Base-by-base conservation (phyloP, 1,140 invertebrate species). In the Tetraneura akinire region DNA sequence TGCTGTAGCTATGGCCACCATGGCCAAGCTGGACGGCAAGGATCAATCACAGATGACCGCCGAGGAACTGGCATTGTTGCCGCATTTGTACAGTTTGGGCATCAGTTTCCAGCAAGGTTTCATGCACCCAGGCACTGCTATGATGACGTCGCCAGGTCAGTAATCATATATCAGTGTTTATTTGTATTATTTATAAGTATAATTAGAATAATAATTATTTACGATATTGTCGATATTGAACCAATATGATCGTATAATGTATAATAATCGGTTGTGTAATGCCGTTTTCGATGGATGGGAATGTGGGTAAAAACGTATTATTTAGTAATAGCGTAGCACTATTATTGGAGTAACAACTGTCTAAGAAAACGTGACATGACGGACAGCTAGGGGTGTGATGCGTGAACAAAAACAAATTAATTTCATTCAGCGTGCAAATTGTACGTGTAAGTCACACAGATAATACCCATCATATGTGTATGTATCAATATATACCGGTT, bases 21-120 rank as follows among this genome's bases (percentile, higher is more conserved):
- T 82, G 0, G 82, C 82, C 18, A 83, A 83, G 47, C 81, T 84
- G 60, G 82, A 83, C 45, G 82, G 81, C 62, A 83, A 83, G 64
- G 83, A 83, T 9, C 81, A 81, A 51, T 76, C 80, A 1, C 42
- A 80, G 26, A 62, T 83, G 70, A 83, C 82, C 14, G 81, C 82
- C 23, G 86, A 86, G 73, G 86, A 87, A 71, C 81, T 87, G 82
- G 85, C 84, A 21, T 84, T 87, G 32, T 83, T 87, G 26, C 87
- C 87, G 68, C 86, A 87, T 80, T 84, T 87, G 60, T 87, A 87
- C 83, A 86, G 86, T 21, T 83, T 87, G 21, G 71, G 68, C 8
- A 26, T 70, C 23, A 70, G 47, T 60, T 80, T 68, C 32, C 78
- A 66, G 42, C 78, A 80, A 37, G 64, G 64, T 23, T 80, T 80